phyloP scores from a whole-genome alignment of 1,140 invertebrate species.

The Hormaphis cornu region DNA sequence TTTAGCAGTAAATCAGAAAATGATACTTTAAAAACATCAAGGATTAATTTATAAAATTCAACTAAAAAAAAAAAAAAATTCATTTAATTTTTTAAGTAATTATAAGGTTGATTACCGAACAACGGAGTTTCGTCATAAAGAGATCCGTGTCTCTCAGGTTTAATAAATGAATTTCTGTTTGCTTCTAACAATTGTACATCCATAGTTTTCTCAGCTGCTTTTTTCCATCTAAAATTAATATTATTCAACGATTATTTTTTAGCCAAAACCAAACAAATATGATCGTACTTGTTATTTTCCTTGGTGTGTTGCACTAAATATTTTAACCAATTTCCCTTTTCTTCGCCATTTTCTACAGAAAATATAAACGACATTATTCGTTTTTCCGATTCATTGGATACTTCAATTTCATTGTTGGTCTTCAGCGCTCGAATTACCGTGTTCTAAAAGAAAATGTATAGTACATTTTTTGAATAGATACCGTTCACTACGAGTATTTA shows the following conservation, averaged over 20 bases:
- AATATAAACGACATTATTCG: constrained; percentile 42
- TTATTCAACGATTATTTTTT: not conserved
- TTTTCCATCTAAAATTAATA: constrained; percentile 48
- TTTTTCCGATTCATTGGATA: constrained; percentile 43
- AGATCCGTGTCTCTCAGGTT: constrained; percentile 47
- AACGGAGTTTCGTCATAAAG: constrained; percentile 54
- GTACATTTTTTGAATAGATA: not conserved
- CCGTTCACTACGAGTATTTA: too few species aligned
- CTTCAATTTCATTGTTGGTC: constrained; percentile 41
- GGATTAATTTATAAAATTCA: too few species aligned
- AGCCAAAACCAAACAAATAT: not conserved
- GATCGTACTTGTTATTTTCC: constrained; percentile 44
- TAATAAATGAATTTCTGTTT: constrained; percentile 45
- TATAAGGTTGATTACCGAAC: constrained; percentile 45
- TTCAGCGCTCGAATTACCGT: constrained; percentile 41
- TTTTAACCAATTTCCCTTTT: constrained; percentile 46
- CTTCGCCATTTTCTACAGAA: constrained; percentile 43
- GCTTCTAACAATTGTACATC: constrained; percentile 49
- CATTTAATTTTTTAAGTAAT: not conserved
- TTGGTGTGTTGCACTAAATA: constrained; percentile 44
- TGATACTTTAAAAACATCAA: too few species aligned
- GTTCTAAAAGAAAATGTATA: constrained; percentile 40
- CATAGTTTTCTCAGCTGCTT: constrained; percentile 52
- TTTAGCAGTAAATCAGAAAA: too few species aligned
- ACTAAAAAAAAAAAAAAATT: too few species aligned